Percentiles rank a stretch among this genome's conserved stretches.
phyloP scores from a whole-genome alignment of 2,113 vertebrate species.

The Serinus canaria region DNA sequence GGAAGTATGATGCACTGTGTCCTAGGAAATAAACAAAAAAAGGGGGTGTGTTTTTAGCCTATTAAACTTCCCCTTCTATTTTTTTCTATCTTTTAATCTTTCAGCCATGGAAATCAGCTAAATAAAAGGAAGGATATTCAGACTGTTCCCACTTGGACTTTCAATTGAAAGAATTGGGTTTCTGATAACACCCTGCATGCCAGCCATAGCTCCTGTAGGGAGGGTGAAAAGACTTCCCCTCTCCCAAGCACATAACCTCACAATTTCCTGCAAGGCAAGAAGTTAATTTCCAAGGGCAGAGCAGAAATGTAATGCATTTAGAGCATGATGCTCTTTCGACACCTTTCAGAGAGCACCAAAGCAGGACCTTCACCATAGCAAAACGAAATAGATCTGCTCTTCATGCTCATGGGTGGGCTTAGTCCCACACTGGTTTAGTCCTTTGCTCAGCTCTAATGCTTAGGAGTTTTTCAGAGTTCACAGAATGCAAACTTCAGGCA shows the following conservation, averaged over 20 bases:
- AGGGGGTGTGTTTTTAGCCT: accelerated
- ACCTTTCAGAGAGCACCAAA: background rate
- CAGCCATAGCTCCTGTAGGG: background rate
- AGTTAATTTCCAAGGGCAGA: background rate
- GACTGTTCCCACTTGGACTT: background rate
- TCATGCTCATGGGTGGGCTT: background rate
- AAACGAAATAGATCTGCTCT: background rate
- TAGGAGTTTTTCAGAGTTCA: background rate
- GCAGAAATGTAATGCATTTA: background rate
- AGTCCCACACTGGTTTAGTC: background rate
- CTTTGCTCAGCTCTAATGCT: background rate
- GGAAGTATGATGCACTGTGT: slow-evolving; percentile 40
- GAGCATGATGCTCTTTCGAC: accelerated
- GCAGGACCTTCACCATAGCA: background rate
- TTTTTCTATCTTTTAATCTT: background rate
- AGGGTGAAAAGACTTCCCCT: background rate
- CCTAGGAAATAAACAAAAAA: background rate
- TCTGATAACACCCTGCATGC: background rate
- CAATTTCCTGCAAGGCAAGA: background rate
- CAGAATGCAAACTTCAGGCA: background rate
- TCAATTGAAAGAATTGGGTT: background rate
- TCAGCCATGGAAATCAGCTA: background rate
- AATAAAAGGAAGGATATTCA: background rate
- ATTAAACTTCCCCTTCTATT: background rate
- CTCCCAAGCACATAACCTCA: background rate